These are phyloP conservation scores for Rhadinocentrus ornatus DNA, from an alignment of 2,797 vertebrate species.

Conservation along the genomic window DNA sequence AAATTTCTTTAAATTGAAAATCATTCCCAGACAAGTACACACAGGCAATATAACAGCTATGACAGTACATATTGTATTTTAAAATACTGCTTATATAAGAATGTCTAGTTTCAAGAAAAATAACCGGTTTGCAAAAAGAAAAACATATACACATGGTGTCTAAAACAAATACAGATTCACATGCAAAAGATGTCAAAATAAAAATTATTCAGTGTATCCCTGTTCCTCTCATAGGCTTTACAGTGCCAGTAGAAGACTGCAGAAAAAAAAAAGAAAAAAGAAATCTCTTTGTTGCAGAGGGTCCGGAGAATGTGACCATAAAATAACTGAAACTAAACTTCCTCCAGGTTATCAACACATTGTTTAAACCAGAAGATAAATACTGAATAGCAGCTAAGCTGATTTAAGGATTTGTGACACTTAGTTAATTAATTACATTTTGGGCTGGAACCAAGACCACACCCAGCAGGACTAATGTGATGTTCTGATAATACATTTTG, in stretches of 20 bases:
- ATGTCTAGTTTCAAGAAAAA: neutral
- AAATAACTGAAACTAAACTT: constrained; percentile 27
- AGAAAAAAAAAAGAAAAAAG: neutral
- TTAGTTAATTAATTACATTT: constrained; percentile 44
- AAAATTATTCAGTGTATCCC: neutral
- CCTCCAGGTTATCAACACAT: constrained; percentile 7
- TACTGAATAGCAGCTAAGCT: constrained; percentile 11
- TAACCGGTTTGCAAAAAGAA: neutral
- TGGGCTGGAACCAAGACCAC: constrained; percentile 38
- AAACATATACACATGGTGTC: neutral
- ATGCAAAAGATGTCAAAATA: neutral
- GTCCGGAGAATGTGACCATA: neutral
- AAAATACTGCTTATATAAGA: neutral
- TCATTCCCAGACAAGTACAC: neutral
- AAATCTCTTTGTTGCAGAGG: neutral
- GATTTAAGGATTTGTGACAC: constrained; percentile 36
- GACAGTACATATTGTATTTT: neutral
- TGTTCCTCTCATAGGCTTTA: neutral
- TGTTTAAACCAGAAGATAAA: constrained; percentile 22
- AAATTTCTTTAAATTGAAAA: neutral
- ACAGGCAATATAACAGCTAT: neutral
- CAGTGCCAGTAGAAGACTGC: neutral
- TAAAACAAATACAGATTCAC: neutral
- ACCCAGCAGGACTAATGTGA: constrained; percentile 39
- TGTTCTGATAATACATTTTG: constrained; percentile 41